phyloP scores from a whole-genome alignment of 2,888 invertebrate species.

The Lymantria dispar region DNA sequence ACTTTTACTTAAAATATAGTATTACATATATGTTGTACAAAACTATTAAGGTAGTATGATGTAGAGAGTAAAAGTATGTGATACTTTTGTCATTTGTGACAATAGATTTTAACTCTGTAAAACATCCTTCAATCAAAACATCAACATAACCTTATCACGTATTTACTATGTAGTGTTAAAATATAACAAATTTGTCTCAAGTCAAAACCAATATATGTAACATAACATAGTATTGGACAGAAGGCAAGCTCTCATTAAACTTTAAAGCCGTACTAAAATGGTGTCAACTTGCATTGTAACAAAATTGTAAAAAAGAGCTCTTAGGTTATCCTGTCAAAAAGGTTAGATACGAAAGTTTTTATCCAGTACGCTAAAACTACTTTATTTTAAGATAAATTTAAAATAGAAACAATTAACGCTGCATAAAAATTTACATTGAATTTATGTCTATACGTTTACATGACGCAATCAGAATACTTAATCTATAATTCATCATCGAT shows the following conservation, averaged over 20 bases:
- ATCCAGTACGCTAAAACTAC: not conserved
- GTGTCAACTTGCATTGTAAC: slow-evolving; percentile 54
- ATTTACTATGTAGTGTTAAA: slow-evolving; percentile 6
- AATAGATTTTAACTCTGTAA: slow-evolving; percentile 7
- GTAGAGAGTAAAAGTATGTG: not conserved
- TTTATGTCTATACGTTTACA: slow-evolving; percentile 52
- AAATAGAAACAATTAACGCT: not conserved
- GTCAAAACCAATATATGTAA: not conserved
- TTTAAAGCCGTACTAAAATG: slow-evolving; percentile 70
- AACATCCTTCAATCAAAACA: slow-evolving; percentile 56
- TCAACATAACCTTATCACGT: slow-evolving; percentile 77
- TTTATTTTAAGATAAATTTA: not conserved
- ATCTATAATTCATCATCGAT: slow-evolving; percentile 63
- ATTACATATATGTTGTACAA: not conserved
- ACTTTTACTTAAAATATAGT: not conserved
- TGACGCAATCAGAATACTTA: slow-evolving; percentile 77
- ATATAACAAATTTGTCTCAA: not conserved
- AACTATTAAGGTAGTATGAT: not conserved
- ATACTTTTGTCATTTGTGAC: slow-evolving; percentile 15
- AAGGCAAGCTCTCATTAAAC: slow-evolving; percentile 43
- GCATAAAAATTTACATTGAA: not conserved
- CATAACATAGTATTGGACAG: not conserved
- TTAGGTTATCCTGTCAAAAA: slow-evolving; percentile 77
- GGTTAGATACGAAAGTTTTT: slow-evolving; percentile 48
- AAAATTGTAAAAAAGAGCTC: slow-evolving; percentile 44